Evolutionary conservation across 2,113 vertebrate genomes (phyloP).

Genomic region (Dolichallabes microphthalmus): DNA sequence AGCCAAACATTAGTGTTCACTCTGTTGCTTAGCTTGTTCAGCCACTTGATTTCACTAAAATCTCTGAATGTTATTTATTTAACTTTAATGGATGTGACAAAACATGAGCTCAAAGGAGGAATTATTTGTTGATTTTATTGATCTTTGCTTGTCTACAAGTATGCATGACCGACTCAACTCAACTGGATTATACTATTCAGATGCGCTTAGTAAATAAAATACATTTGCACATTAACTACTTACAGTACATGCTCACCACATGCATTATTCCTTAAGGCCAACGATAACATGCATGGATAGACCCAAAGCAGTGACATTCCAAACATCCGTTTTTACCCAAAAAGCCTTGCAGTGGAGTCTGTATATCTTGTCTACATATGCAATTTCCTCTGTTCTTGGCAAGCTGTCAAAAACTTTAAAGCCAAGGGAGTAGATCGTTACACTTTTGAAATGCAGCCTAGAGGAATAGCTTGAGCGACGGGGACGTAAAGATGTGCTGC

Average conservation of each 20-base stretch:
- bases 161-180: not conserved
- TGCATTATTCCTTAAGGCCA: constrained; percentile 12
- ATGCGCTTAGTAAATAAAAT: not conserved
- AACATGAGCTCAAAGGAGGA: not conserved
- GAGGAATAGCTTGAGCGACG: not conserved
- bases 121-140: constrained; percentile 9
- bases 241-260: not conserved
- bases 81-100: not conserved
- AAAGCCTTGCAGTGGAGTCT: not conserved
- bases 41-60: not conserved
- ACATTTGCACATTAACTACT: not conserved
- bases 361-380: not conserved
- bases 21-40: not conserved
- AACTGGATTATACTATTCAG: constrained; percentile 14
- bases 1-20: not conserved
- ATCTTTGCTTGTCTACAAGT: constrained; percentile 38
- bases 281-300: not conserved
- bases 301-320: constrained; percentile 5
- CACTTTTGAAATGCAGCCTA: constrained; percentile 1
- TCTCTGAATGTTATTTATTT: not conserved
- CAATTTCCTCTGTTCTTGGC: constrained; percentile 7
- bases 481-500: not conserved
- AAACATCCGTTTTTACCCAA: not conserved
- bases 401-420: constrained; percentile 25
- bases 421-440: not conserved